phyloP scores from a whole-genome alignment of 2,888 invertebrate species.

The Crepidodera aurea region DNA sequence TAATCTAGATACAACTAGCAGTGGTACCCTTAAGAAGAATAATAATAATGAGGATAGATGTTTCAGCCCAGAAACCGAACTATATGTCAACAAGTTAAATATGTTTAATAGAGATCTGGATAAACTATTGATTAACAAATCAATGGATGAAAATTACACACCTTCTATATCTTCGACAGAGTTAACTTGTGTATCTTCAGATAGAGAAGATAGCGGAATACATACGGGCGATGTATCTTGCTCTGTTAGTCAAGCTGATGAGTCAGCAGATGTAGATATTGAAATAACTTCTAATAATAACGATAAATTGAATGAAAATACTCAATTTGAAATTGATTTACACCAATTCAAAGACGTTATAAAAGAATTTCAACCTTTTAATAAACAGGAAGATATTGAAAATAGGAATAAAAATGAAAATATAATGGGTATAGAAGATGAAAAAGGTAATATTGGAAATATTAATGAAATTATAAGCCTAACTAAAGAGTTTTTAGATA shows the following conservation, averaged over 20 bases:
- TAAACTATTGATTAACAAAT: slow-evolving; percentile 52
- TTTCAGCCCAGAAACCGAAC: slow-evolving; percentile 67
- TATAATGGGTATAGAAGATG: background rate
- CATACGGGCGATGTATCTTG: slow-evolving; percentile 82
- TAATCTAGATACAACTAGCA: slow-evolving; percentile 49
- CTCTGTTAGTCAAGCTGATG: slow-evolving; percentile 76
- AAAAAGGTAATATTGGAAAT: slow-evolving; percentile 12
- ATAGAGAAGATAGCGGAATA: slow-evolving; percentile 81
- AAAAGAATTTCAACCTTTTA: slow-evolving; percentile 25
- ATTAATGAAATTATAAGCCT: slow-evolving; percentile 39
- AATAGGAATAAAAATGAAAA: slow-evolving; percentile 21
- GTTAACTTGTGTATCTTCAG: slow-evolving; percentile 67
- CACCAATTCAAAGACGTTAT: slow-evolving; percentile 37
- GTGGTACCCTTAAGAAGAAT: slow-evolving; percentile 42
- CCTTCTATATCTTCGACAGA: slow-evolving; percentile 67
- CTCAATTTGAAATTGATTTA: slow-evolving; percentile 39
- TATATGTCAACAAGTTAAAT: slow-evolving; percentile 58
- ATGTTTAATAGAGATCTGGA: slow-evolving; percentile 61
- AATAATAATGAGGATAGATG: slow-evolving; percentile 56
- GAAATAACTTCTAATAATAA: slow-evolving; percentile 54
- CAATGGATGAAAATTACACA: slow-evolving; percentile 61
- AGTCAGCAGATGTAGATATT: slow-evolving; percentile 67
- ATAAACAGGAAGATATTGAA: background rate
- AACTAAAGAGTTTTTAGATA: slow-evolving; percentile 61
- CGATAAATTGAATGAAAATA: slow-evolving; percentile 47